Percentiles rank a stretch among this genome's conserved stretches.
These are phyloP conservation scores for Achlya flavicornis DNA, from an alignment of 2,888 invertebrate genomes.

Conservation along the genomic window DNA sequence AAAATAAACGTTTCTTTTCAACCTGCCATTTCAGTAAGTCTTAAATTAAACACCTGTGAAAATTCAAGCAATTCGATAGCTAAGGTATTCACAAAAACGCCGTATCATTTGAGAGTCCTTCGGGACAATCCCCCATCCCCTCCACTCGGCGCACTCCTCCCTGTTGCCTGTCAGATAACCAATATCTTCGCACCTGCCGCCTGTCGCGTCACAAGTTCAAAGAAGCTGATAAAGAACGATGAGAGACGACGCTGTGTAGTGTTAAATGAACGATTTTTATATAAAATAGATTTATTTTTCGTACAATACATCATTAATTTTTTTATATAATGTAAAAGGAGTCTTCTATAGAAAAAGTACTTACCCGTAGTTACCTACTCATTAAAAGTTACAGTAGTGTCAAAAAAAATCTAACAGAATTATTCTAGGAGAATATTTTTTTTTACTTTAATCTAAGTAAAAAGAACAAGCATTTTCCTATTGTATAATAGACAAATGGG, in stretches of 20 bases:
- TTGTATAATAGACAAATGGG: background rate
- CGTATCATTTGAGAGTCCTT: constrained; percentile 28
- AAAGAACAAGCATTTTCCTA: background rate
- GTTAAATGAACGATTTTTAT: background rate
- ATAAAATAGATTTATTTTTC: background rate
- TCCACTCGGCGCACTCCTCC: constrained; percentile 19
- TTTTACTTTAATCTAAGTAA: no score
- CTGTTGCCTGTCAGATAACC: constrained; percentile 47
- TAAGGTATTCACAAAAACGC: constrained; percentile 24
- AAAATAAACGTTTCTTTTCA: constrained; percentile 10
- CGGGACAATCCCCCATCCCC: constrained; percentile 30
- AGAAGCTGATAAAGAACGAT: constrained; percentile 22
- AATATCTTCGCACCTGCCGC: constrained; percentile 58
- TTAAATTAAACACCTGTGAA: constrained; percentile 24
- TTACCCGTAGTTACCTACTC: no score
- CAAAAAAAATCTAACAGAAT: no score
- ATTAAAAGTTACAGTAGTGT: no score
- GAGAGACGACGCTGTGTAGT: constrained; percentile 5
- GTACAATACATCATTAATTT: background rate
- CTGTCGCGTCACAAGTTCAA: constrained; percentile 41
- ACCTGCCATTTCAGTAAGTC: background rate
- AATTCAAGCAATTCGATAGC: constrained; percentile 25
- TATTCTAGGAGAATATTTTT: no score
- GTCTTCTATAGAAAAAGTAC: no score
- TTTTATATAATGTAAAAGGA: background rate